Conservation (phyloP, 2,888 invertebrate species). For the Hemicrepidius hirtus region DNA sequence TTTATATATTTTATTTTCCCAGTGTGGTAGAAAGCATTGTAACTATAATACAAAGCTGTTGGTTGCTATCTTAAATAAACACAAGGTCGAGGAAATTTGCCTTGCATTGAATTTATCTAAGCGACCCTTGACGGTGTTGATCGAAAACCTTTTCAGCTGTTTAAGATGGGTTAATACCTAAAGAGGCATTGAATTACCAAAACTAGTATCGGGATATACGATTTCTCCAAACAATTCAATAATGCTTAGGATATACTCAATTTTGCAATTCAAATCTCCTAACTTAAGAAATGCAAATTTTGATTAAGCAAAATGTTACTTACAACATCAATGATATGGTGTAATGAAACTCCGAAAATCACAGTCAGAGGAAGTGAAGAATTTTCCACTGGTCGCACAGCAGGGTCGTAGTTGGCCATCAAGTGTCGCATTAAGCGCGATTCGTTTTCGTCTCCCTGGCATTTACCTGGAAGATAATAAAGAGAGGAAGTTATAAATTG, state of each 20-base stretch:
- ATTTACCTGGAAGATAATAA: constrained; percentile 54
- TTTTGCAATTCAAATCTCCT: too few species aligned
- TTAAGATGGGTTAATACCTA: background rate
- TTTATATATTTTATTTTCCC: background rate
- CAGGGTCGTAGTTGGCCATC: constrained; percentile 85
- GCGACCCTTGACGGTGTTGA: background rate
- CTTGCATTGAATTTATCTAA: constrained; percentile 9
- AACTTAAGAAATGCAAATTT: too few species aligned
- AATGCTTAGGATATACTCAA: too few species aligned
- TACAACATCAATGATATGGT: constrained; percentile 91
- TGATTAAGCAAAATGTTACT: constrained; percentile 68
- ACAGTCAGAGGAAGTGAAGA: constrained; percentile 85
- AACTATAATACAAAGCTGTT: constrained; percentile 26
- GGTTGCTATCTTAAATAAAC: constrained; percentile 10
- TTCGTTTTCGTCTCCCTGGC: constrained; percentile 79
- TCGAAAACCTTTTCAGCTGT: background rate
- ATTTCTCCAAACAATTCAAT: too few species aligned
- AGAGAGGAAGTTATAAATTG: constrained; percentile 21
- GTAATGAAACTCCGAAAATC: constrained; percentile 87
- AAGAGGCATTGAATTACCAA: background rate
- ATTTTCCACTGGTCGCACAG: constrained; percentile 85
- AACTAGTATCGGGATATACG: too few species aligned
- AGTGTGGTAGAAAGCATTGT: constrained; percentile 12
- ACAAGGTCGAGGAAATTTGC: constrained; percentile 3
- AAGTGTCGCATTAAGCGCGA: constrained; percentile 82